Conservation (phyloP, 2,888 invertebrate species). For the Micoletzkya japonica region DNA sequence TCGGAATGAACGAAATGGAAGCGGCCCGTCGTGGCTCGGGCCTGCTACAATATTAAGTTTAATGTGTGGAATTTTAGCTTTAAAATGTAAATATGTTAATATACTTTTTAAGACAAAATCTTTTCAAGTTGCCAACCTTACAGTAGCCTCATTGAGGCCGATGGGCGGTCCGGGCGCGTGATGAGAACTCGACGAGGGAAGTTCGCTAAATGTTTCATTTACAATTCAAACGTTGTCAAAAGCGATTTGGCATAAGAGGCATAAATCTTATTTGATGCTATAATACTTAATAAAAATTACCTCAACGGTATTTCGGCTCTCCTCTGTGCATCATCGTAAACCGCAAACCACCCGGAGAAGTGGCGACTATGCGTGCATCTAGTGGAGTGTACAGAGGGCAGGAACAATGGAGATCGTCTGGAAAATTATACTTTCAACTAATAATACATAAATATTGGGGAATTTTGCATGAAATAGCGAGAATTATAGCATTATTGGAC, state of each 20-base stretch:
- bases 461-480: no score
- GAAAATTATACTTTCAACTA: no score
- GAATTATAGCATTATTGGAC: no score
- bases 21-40: conserved; percentile 8
- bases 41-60: neutral
- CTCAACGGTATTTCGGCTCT: conserved; percentile 13
- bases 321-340: conserved; percentile 12
- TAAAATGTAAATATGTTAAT: no score
- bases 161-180: neutral
- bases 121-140: no score
- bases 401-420: no score
- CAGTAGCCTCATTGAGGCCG: conserved; percentile 5
- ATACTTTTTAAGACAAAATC: neutral
- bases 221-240: no score
- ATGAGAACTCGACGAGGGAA: conserved; percentile 6
- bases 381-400: no score
- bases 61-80: no score
- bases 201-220: conserved; percentile 16
- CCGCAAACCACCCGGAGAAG: conserved; percentile 17
- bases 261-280: neutral
- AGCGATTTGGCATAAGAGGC: no score
- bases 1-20: neutral
- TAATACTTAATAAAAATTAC: neutral
- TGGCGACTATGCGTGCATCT: no score
- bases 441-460: no score